Conservation (phyloP, 2,113 vertebrate genomes). For the Mustelus asterias region DNA sequence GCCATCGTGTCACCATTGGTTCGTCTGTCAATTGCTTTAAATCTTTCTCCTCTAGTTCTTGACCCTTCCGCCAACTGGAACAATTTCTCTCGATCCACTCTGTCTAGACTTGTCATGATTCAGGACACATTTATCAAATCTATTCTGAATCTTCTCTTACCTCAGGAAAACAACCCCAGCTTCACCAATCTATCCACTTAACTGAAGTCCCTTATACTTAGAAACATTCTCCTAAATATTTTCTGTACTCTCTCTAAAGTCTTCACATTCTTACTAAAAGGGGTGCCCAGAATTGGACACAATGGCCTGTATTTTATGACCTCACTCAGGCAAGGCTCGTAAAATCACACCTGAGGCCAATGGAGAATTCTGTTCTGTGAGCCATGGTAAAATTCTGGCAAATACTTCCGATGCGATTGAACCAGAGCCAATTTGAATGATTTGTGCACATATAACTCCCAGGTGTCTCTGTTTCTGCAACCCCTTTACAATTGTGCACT, state of each 20-base stretch:
- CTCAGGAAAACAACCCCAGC: neutral
- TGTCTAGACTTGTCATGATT: neutral
- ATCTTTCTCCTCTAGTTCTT: neutral
- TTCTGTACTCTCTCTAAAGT: neutral
- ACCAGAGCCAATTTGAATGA: no score
- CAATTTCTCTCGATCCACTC: neutral
- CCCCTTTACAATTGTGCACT: no score
- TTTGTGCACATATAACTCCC: no score
- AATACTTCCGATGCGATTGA: no score
- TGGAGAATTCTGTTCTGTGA: no score
- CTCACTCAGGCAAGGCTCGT: no score
- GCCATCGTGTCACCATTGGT: neutral
- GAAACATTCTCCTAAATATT: neutral
- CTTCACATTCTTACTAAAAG: neutral
- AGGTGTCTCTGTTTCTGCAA: no score
- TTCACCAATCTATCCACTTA: neutral
- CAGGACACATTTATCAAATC: neutral
- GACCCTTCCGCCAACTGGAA: neutral
- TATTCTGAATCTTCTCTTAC: neutral
- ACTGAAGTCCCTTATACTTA: neutral
- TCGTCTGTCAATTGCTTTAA: neutral
- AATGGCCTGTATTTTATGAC: no score
- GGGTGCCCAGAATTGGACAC: no score
- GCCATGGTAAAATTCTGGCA: no score
- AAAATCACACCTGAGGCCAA: no score